Evolutionary conservation across 2,888 invertebrate genomes (phyloP).

Genomic region (Crematogaster levior): DNA sequence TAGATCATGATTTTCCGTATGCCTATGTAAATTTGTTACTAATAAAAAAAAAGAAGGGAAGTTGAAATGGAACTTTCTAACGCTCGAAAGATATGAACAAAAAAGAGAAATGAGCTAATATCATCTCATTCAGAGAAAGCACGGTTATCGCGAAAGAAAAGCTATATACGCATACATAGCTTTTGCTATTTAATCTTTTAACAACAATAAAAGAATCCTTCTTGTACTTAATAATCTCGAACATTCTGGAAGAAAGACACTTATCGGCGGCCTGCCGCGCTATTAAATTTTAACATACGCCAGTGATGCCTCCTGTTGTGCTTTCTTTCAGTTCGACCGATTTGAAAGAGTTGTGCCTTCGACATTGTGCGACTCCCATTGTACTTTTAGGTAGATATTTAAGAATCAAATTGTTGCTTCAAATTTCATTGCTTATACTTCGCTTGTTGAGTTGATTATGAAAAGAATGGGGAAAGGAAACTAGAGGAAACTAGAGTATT

Average conservation of each 20-base stretch:
- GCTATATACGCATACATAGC: constrained; percentile 52
- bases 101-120: constrained; percentile 31
- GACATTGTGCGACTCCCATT: constrained; percentile 73
- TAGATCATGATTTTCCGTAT: constrained; percentile 75
- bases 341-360: constrained; percentile 75
- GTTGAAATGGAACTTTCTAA: constrained; percentile 72
- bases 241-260: constrained; percentile 64
- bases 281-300: constrained; percentile 64
- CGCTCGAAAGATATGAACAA: constrained; percentile 59
- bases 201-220: constrained; percentile 58
- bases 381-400: constrained; percentile 72
- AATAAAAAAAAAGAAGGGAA: constrained; percentile 66
- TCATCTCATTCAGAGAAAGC: constrained; percentile 47
- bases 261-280: constrained; percentile 45
- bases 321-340: constrained; percentile 73
- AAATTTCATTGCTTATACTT: constrained; percentile 67
- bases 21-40: constrained; percentile 82
- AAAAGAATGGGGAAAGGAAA: constrained; percentile 17
- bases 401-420: constrained; percentile 70
- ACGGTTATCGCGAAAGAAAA: constrained; percentile 41
- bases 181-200: constrained; percentile 55
- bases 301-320: constrained; percentile 73
- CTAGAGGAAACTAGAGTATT: background rate
- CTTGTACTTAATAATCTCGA: constrained; percentile 72
- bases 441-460: constrained; percentile 62